A percentile compares a stretch with the other conserved stretches of the same genome.
Evolutionary conservation across 2,888 invertebrate genomes (phyloP).

Genomic region (Protonemura montana): DNA sequence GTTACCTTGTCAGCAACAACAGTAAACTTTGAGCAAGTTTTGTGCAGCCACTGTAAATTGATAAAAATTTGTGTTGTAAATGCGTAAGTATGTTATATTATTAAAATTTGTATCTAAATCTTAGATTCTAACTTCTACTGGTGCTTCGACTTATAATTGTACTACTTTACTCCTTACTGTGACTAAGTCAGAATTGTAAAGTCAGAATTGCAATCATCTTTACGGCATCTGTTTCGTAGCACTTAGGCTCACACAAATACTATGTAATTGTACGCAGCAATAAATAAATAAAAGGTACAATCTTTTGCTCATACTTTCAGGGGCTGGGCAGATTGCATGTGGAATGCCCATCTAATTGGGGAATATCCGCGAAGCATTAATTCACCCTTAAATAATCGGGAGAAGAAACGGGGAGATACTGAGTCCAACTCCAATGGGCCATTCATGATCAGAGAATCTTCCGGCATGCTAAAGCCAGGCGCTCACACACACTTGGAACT

Average conservation of each 20-base stretch:
- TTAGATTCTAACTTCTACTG: too few species aligned
- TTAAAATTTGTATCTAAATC: too few species aligned
- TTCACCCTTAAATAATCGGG: not conserved
- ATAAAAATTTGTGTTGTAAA: slow-evolving; percentile 66
- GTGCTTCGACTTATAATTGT: too few species aligned
- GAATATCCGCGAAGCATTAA: not conserved
- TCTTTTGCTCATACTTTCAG: slow-evolving; percentile 60
- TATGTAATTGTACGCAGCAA: too few species aligned
- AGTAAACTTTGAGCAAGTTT: slow-evolving; percentile 66
- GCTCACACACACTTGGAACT: slow-evolving; percentile 64
- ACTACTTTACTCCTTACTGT: too few species aligned
- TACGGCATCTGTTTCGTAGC: too few species aligned
- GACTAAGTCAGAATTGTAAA: too few species aligned
- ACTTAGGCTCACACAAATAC: too few species aligned
- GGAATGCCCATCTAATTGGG: slow-evolving; percentile 62
- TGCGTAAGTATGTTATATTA: slow-evolving; percentile 49
- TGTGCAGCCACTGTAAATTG: slow-evolving; percentile 67
- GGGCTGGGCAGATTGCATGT: slow-evolving; percentile 66
- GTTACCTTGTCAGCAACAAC: slow-evolving; percentile 59
- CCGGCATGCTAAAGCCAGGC: slow-evolving; percentile 59
- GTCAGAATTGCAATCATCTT: too few species aligned
- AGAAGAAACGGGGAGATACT: not conserved
- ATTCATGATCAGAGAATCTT: not conserved
- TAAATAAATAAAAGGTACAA: too few species aligned
- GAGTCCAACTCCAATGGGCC: not conserved